Conservation (phyloP, 2,113 vertebrate genomes). For the Willisornis vidua region DNA sequence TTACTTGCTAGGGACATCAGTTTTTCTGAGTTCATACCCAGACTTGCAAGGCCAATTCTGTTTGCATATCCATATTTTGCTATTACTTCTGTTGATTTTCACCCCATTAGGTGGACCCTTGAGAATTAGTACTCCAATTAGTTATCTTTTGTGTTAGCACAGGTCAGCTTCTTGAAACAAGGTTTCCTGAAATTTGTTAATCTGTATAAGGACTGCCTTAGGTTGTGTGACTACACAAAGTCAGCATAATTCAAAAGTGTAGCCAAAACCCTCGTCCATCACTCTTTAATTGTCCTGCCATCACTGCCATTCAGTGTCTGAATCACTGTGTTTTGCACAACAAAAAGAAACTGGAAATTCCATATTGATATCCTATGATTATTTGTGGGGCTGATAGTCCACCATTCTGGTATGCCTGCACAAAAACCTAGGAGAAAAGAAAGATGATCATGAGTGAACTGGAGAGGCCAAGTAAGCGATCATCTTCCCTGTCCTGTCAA, state of each 20-base stretch:
- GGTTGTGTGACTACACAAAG: background rate
- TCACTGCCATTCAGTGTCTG: background rate
- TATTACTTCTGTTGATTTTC: background rate
- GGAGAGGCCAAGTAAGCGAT: background rate
- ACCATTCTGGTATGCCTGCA: background rate
- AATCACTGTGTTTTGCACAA: background rate
- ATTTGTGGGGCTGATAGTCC: background rate
- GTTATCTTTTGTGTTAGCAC: background rate
- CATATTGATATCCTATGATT: background rate
- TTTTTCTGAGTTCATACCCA: background rate
- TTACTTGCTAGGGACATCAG: background rate
- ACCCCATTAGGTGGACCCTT: background rate
- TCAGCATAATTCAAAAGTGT: background rate
- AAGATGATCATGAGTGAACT: background rate
- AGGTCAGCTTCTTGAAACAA: constrained; percentile 36
- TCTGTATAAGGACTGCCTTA: background rate
- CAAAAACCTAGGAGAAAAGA: background rate
- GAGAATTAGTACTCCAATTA: background rate
- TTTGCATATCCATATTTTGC: background rate
- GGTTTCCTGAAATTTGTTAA: constrained; percentile 20
- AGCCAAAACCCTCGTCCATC: background rate
- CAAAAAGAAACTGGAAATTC: background rate
- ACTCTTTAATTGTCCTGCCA: background rate
- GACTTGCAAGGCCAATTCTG: background rate
- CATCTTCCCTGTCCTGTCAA: background rate